Base-by-base conservation (phyloP, 1,140 invertebrate species). In the Drosophila burlai region DNA sequence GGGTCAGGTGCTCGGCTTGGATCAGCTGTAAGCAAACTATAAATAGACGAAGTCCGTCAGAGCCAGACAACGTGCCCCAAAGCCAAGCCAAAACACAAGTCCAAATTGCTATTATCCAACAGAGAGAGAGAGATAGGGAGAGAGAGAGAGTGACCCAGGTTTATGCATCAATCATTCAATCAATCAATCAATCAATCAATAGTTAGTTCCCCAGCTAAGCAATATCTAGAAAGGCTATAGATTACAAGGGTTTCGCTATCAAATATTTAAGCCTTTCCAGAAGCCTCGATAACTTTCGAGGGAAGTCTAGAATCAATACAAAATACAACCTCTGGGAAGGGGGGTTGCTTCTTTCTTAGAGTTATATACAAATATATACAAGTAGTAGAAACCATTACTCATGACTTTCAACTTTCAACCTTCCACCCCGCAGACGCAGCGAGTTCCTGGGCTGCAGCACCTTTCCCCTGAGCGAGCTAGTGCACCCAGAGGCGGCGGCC, bases 381-480 rank as follows among this genome's bases (percentile, higher is more conserved):
- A 24, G 24, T 24, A 24, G 11, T 11, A 26, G 6, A 8, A 49
- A n/a, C 8, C 47, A 7, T 45, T 34, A 24, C 21, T 15, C 7
- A 50, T 54, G 38, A 95, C 95, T 6, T 42, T 24, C 13, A 13
- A 95, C 95, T 6, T 42, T 24, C 13, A 13, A n/a, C 24, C 36
- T 7, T 15, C 36, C 26, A 3, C 8, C 11, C 21, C 21, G 1
- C 94, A 96, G 96, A 93, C 94, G 95, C 81, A 96, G 96, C 94
- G 96, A 97, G 93, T 96, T 97, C 93, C 93, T 97, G 92, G 96
- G 96, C 94, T 97, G 96, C 92, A 95, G 96, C 94, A 96, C 95
- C 80, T 96, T 97, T 94, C 95, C 95, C 69, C 93, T 96, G 73
- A 94, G 94, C 93, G 94, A 96, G 94, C 94, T 95, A 46, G 93